Evolutionary conservation across 2,113 vertebrate genomes (phyloP).

Genomic region (Myanophis thanlyinensis): DNA sequence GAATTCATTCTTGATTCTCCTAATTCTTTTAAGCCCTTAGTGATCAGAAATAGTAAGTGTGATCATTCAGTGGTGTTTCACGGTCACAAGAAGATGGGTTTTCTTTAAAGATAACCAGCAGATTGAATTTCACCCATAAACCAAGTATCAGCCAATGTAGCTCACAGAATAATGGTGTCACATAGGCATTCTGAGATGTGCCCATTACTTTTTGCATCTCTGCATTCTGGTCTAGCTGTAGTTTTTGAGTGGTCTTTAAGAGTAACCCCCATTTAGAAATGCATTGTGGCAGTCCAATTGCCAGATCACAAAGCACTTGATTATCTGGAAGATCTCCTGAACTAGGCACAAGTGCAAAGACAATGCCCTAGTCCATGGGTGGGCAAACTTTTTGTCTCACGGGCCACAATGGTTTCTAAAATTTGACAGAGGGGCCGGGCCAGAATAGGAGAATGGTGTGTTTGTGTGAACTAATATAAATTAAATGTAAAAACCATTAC

Average conservation of each 20-base stretch:
- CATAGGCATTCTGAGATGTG: not conserved
- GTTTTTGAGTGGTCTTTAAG: not conserved
- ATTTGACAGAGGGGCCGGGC: too few species aligned
- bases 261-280: not conserved
- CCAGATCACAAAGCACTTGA: not conserved
- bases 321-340: not conserved
- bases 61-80: not conserved
- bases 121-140: not conserved
- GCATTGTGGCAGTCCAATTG: not conserved
- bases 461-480: too few species aligned
- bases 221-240: not conserved
- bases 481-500: too few species aligned
- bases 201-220: not conserved
- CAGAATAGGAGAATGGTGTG: too few species aligned
- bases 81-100: not conserved
- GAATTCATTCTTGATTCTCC: constrained; percentile 27
- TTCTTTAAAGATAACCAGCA: not conserved
- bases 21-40: constrained; percentile 16
- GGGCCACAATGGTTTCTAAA: too few species aligned
- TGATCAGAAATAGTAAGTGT: constrained; percentile 21
- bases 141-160: not conserved
- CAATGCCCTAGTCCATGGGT: too few species aligned
- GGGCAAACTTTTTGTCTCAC: too few species aligned
- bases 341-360: not conserved
- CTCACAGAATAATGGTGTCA: not conserved